Evolutionary conservation across 1,140 invertebrate species (phyloP).

Genomic region (Drosophila kurseongensis): DNA sequence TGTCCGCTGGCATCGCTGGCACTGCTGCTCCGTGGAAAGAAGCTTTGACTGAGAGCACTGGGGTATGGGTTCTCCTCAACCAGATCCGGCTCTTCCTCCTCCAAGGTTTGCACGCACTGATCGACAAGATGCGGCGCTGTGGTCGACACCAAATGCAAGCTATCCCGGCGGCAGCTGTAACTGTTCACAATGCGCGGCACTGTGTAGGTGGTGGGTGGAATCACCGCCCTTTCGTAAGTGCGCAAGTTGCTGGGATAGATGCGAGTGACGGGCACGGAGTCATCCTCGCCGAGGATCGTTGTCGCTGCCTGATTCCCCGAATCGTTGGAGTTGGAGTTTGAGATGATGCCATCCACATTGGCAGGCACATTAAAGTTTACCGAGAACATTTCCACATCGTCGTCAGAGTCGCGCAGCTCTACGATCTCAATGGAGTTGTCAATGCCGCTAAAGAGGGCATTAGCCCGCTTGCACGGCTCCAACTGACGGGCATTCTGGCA

Average conservation of each 20-base stretch:
- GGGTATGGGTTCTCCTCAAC: constrained; percentile 8
- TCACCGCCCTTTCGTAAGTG: constrained; percentile 52
- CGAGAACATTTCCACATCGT: constrained; percentile 71
- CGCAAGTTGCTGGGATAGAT: constrained; percentile 70
- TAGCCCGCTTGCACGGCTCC: constrained; percentile 62
- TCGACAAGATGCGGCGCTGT: constrained; percentile 57
- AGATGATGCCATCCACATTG: constrained; percentile 57
- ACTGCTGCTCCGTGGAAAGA: constrained; percentile 13
- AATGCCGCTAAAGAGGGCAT: constrained; percentile 65
- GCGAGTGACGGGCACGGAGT: constrained; percentile 57
- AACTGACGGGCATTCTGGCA: constrained; percentile 60
- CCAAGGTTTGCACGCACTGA: constrained; percentile 59
- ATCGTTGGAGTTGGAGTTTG: constrained; percentile 56
- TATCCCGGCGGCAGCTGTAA: constrained; percentile 64
- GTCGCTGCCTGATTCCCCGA: constrained; percentile 5
- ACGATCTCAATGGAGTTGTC: constrained; percentile 59
- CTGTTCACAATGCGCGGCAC: constrained; percentile 69
- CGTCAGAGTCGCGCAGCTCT: constrained; percentile 64
- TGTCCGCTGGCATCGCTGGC: constrained; percentile 15
- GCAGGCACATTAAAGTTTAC: constrained; percentile 67
- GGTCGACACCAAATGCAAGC: constrained; percentile 62
- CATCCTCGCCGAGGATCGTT: constrained; percentile 44
- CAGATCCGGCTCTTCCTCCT: constrained; percentile 18
- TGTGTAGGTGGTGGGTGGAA: constrained; percentile 49
- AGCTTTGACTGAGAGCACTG: neutral